These are phyloP conservation scores for Punctoribates punctum DNA, from an alignment of 2,888 invertebrate species.

Conservation along the genomic window DNA sequence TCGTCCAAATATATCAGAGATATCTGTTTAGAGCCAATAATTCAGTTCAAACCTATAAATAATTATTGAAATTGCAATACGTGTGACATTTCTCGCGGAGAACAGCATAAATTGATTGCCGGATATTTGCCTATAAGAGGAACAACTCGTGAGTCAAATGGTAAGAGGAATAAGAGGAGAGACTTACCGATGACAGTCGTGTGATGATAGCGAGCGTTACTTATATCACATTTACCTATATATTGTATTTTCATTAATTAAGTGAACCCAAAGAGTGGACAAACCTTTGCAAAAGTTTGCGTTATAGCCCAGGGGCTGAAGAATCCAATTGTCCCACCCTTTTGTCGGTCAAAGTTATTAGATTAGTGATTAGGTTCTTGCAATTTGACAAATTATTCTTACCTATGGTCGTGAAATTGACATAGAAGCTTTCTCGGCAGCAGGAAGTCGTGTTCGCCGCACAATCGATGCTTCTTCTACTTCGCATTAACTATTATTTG, in stretches of 20 bases:
- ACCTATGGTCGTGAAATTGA: conserved; percentile 49
- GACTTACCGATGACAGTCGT: conserved; percentile 64
- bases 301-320: conserved; percentile 49
- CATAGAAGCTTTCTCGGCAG: conserved; percentile 61
- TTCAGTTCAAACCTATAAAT: conserved; percentile 50
- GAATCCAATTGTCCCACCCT: conserved; percentile 50
- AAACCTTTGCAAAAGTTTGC: conserved; percentile 50
- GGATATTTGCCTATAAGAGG: conserved; percentile 38
- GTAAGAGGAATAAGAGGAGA: background rate
- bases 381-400: background rate
- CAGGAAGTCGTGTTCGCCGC: conserved; percentile 59
- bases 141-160: conserved; percentile 22
- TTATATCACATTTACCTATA: conserved; percentile 54
- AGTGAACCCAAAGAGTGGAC: background rate
- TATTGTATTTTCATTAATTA: background rate
- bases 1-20: conserved; percentile 73
- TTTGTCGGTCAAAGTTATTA: too few relatives aligned
- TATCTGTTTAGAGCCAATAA: conserved; percentile 27
- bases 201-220: conserved; percentile 57
- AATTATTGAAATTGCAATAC: conserved; percentile 52
- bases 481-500: conserved; percentile 49
- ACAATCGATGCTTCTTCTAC: conserved; percentile 60
- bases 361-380: too few relatives aligned
- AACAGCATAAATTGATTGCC: conserved; percentile 62
- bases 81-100: conserved; percentile 75